Percentiles rank a stretch among this genome's conserved stretches.
Evolutionary conservation across 2,797 vertebrate species (phyloP).

Genomic region (Argentina silus): DNA sequence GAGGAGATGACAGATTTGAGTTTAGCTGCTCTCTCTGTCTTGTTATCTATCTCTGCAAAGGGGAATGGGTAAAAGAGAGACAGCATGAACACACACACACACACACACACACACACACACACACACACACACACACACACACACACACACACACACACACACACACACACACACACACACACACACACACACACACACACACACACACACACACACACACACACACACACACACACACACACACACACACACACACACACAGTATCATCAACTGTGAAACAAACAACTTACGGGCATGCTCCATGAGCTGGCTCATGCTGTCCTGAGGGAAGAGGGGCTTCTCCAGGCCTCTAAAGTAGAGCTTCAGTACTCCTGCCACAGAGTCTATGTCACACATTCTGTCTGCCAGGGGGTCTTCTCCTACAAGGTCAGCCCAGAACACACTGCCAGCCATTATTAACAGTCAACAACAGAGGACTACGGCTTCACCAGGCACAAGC

Average conservation of each 20-base stretch:
- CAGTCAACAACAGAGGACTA: slow-evolving; percentile 19
- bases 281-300: slow-evolving; percentile 72
- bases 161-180: slow-evolving; percentile 24
- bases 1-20: slow-evolving; percentile 75
- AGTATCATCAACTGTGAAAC: too few relatives aligned
- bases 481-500: neutral
- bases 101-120: neutral
- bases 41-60: slow-evolving; percentile 78
- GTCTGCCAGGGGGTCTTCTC: slow-evolving; percentile 84
- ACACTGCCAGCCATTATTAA: slow-evolving; percentile 65
- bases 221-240: slow-evolving; percentile 24
- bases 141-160: neutral
- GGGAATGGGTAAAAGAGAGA: slow-evolving; percentile 3
- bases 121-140: neutral
- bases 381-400: slow-evolving; percentile 81
- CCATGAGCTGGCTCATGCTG: slow-evolving; percentile 80
- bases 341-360: slow-evolving; percentile 86
- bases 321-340: slow-evolving; percentile 83
- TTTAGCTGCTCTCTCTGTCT: slow-evolving; percentile 73
- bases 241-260: neutral
- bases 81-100: neutral
- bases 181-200: neutral
- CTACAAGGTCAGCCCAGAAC: slow-evolving; percentile 65
- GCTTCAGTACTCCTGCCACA: slow-evolving; percentile 87
- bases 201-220: slow-evolving; percentile 1